phyloP scores from a whole-genome alignment of 2,797 vertebrate species.

The Periophthalmus magnuspinnatus region DNA sequence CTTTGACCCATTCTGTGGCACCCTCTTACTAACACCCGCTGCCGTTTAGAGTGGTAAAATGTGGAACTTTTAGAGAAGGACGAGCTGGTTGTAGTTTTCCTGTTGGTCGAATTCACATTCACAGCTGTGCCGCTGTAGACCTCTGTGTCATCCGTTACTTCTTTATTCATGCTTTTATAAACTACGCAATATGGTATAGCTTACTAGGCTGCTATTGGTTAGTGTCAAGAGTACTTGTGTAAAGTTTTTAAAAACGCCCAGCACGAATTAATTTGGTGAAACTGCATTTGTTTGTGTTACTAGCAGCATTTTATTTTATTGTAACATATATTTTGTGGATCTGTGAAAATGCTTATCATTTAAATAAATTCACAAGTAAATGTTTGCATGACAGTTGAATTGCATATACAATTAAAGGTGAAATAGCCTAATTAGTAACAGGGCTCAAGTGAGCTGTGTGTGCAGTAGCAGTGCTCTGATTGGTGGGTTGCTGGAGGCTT shows the following conservation, averaged over 20 bases:
- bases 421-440: background rate
- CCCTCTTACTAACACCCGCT: conserved; percentile 26
- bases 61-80: background rate
- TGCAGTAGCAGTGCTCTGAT: conserved; percentile 5
- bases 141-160: background rate
- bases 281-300: background rate
- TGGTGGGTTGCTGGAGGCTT: conserved; percentile 4
- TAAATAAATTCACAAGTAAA: background rate
- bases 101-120: background rate
- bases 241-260: background rate
- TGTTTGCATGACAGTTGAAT: background rate
- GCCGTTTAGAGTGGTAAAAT: background rate
- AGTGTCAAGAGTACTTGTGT: background rate
- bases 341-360: background rate
- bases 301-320: background rate
- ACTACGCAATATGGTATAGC: background rate
- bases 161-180: background rate
- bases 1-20: conserved; percentile 71
- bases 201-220: background rate
- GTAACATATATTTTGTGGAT: background rate
- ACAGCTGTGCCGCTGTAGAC: background rate
- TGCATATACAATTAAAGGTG: background rate
- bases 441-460: background rate
- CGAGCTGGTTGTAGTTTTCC: background rate
- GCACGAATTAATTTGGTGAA: background rate